These are phyloP conservation scores for Zosterops lateralis DNA, from an alignment of 2,113 vertebrate species.

Conservation along the genomic window DNA sequence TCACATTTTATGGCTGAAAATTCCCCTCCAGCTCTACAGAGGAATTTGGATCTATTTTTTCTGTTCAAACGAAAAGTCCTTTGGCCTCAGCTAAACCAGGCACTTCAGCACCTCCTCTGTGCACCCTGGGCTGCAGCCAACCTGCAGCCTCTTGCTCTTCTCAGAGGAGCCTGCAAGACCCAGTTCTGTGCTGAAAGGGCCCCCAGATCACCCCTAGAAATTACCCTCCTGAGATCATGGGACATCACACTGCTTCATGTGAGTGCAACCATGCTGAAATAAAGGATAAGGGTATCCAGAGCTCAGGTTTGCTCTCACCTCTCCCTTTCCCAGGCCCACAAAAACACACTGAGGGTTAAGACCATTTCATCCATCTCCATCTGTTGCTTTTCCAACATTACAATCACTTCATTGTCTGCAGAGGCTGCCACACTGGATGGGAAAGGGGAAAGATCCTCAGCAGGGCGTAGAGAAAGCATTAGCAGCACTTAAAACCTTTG, in stretches of 20 bases:
- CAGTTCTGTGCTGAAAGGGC: not conserved
- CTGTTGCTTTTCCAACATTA: constrained; percentile 7
- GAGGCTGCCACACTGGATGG: not conserved
- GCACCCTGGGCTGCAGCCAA: not conserved
- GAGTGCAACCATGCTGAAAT: not conserved
- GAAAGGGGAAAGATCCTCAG: not conserved
- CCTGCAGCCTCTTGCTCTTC: not conserved
- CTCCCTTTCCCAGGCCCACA: not conserved
- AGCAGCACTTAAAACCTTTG: not conserved
- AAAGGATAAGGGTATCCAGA: not conserved
- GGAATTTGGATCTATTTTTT: not conserved
- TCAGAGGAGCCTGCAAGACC: not conserved
- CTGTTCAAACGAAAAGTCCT: not conserved
- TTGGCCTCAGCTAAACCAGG: not conserved
- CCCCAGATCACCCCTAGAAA: not conserved
- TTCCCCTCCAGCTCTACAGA: not conserved
- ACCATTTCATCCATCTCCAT: not conserved
- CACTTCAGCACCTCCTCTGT: not conserved
- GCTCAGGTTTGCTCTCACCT: not conserved
- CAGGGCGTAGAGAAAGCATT: not conserved
- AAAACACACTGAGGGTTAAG: not conserved
- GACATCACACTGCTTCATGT: not conserved
- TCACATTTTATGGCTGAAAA: not conserved
- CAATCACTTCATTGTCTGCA: constrained; percentile 15
- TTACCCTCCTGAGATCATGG: not conserved